Evolutionary conservation across 2,888 invertebrate species (phyloP), one percentile per base, ranked within the genome.

Genomic region (Priocnemis perturbator): DNA sequence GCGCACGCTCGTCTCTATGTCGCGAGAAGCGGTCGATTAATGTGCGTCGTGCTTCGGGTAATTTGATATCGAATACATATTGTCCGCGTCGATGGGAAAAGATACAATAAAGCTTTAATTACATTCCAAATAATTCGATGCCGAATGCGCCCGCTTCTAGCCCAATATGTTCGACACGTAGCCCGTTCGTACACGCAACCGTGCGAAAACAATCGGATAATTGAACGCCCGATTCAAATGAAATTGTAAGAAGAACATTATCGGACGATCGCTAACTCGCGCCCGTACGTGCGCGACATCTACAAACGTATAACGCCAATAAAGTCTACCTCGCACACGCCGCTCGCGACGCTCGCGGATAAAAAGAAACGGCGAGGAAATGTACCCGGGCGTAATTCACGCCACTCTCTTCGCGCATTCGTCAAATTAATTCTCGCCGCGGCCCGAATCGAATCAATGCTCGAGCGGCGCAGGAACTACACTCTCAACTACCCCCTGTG

Each of bases 111-210:
- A 50, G 48, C 30, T 44, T n/a, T 44, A 60, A 50, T 60, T 50
- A 50, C 50, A 23, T 50, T 50, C 50, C 45, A 50, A 60, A 60
- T 60, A 60, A 60, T 60, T 48, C 50, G 60, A 21, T 26, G 30
- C n/a, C 50, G n/a, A 48, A 48, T 60, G 47, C 48, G n/a, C 59
- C 26, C 4, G 57, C 47, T 60, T 60, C 50, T 50, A 26, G 50
- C 26, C 48, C 60, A 50, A 60, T 60, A 60, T 60, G 48, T 23
- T 50, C 60, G 50, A 48, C 50, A 48, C 60, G 60, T 60, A 19
- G 45, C 9, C 5, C 23, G 15, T 0, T 17, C 14, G 37, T 55
- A 23, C 15, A 55, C 23, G 15, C 21, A n/a, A 21, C n/a, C 26
- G 23, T 23, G 14, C 55, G 48, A 23, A 50, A 50, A 48, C 26